These are phyloP conservation scores for Menidia beryllina DNA, from an alignment of 2,113 vertebrate species.

Conservation along the genomic window DNA sequence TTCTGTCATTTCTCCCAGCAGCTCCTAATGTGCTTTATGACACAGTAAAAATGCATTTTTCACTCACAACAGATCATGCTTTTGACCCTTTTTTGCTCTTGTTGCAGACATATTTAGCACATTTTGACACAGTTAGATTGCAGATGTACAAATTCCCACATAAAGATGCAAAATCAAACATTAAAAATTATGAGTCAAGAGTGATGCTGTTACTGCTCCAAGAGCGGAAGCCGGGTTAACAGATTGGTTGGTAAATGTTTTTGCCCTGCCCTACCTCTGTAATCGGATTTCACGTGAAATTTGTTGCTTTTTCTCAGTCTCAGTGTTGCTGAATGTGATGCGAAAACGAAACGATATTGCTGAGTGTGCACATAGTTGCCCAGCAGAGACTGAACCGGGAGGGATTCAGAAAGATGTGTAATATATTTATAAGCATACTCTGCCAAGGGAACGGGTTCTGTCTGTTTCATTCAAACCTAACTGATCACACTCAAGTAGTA, in stretches of 20 bases:
- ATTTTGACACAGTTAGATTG: neutral
- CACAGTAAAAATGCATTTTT: constrained; percentile 5
- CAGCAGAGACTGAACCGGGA: neutral
- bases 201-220: neutral
- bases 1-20: neutral
- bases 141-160: neutral
- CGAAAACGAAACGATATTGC: constrained; percentile 28
- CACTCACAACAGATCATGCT: neutral
- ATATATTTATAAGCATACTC: neutral
- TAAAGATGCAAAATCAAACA: neutral
- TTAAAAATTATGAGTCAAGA: neutral
- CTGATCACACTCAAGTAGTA: constrained; percentile 1
- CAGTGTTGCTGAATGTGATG: constrained; percentile 2
- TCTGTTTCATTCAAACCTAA: constrained; percentile 11
- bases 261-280: neutral
- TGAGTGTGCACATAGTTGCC: constrained; percentile 9
- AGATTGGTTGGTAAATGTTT: constrained; percentile 8
- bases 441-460: neutral
- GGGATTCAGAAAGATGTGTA: constrained; percentile 5
- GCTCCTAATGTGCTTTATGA: neutral
- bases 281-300: constrained; percentile 5
- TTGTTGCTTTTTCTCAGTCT: constrained; percentile 1
- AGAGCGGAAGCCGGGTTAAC: constrained; percentile 4
- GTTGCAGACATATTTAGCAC: neutral
- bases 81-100: neutral